Evolutionary conservation across 2,113 vertebrate genomes (phyloP), one percentile per base, ranked within the genome.

Genomic region (Microtus oregoni): DNA sequence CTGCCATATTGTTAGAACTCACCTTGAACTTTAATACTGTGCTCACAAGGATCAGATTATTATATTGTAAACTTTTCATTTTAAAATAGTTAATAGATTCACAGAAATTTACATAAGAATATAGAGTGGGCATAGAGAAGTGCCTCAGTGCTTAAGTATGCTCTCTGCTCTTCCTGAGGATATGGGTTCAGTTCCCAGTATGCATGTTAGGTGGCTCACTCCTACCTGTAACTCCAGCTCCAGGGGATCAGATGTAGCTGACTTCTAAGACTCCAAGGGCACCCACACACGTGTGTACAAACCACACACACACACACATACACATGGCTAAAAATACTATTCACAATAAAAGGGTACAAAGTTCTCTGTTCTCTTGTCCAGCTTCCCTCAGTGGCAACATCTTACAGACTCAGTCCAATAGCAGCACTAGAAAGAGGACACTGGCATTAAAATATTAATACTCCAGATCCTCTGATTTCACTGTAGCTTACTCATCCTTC

Each of bases 81-180:
- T 90, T 86, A 86, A 91, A 87, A 79, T 63, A 86, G 70, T 58
- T 41, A 67, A 67, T 61, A 68, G 10, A 91, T 76, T 85, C 20
- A 93, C 20, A 79, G 73, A 15, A 96, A 79, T 35, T 55, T 63
- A 7, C 1, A 79, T 72, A 85, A 26, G 17, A 20, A 35, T n/a
- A n/a, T 81, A 55, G 28, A 32, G 7, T 50, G 7, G 28, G 44
- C 14, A 28, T 32, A 32, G 19, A 55, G 32, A 55, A 55, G 32
- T 55, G 50, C 17, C 50, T 22, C 10, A 8, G 15, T 81, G 17
- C 9, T 55, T 81, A 55, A 35, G 32, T 12, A 10, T n/a, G 50
- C 10, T 55, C 77, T 79, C 50, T 55, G 47, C 77, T 55, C 50
- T n/a, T 52, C 78, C 50, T 5, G 50, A 81, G 9, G 52, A 55